Base-by-base conservation (phyloP, 2,113 vertebrate genomes). In the Gasterosteus nipponicus region DNA sequence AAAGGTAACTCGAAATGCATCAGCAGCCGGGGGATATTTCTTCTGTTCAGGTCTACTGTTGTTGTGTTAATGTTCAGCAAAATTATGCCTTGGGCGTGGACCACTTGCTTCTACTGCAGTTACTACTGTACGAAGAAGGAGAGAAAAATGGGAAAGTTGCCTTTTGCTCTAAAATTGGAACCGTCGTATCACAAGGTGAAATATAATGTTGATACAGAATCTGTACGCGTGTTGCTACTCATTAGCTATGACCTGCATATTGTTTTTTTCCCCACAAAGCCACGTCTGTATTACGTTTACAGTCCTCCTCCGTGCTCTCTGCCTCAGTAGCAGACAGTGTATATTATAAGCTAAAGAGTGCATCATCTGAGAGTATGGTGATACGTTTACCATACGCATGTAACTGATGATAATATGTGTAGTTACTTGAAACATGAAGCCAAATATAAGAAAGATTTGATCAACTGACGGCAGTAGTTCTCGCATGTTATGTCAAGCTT, bases 1-100 rank as follows among this genome's bases (percentile, higher is more conserved):
- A 91, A 92, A 92, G 91, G 93, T 93, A 95, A 93, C 93, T 91
- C 93, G 92, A 89, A 94, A 94, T 94, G 29, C 92, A 93, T 94
- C 90, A 86, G 75, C 76, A 78, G 93, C 86, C 87, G 86, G 76
- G 77, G 83, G 86, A 79, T 84, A 88, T 84, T 60, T 81, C 75
- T 61, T 74, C 74, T 65, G 71, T 78, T 81, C 69, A 69, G 72
- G 69, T 86, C 84, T 89, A 76, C 85, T 71, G 73, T 70, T 81
- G 73, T 83, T 84, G 78, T 88, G 85, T 80, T 84, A 84, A 86
- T 83, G 78, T 89, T 86, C 84, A 91, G 79, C 86, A 91, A 82
- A 90, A 87, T 89, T 77, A 75, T 75, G 79, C 82, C 82, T 80
- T 85, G 82, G 83, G 82, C 67, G 67, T 86, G 77, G 65, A 87